Evolutionary conservation across 2,888 invertebrate species (phyloP), one percentile per base, ranked within the genome.

Genomic region (Carcina quercana): DNA sequence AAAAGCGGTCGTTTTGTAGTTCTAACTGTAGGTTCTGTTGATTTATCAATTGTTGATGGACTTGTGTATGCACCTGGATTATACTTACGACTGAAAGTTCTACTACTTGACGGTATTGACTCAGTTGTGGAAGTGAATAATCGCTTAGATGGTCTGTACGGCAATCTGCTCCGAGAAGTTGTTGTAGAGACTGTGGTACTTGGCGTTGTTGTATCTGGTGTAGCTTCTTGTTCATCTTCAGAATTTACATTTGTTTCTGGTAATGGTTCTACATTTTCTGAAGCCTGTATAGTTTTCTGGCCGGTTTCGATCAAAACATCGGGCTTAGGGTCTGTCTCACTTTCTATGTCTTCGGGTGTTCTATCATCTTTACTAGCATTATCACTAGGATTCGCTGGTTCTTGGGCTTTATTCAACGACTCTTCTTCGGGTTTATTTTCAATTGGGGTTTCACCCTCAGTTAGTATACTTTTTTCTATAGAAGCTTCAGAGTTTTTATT

Each of bases 31-130:
- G 64, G 49, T 37, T 63, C 62, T 20, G 66, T 19, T 24, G 15
- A 59, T 45, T 64, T 66, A 5, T 75, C 74, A 15, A 63, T 53
- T 4, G 79, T 60, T 2, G 78, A 52, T 20, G 85, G 84, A 31
- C 82, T 84, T 10, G 85, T 84, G 28, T 80, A 85, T 3, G 57
- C 75, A 13, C 84, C 83, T 26, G 71, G 73, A 41, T 79, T 84
- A 44, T 65, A 85, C 57, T 83, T 84, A 11, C 85, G 71, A 37
- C 85, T 85, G 32, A 75, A 85, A n/a, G 62, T 61, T 58, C 69
- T 68, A 37, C 67, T 79, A 21, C 75, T 78, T 7, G 71, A 68
- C 21, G 63, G 35, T 13, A 73, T 48, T 8, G 68, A 43, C 47
- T 78, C 76, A n/a, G 84, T 85, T 11, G 80, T 72, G 12, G 83